phyloP scores from a whole-genome alignment of 2,797 vertebrate genomes.

The Tapera naevia region DNA sequence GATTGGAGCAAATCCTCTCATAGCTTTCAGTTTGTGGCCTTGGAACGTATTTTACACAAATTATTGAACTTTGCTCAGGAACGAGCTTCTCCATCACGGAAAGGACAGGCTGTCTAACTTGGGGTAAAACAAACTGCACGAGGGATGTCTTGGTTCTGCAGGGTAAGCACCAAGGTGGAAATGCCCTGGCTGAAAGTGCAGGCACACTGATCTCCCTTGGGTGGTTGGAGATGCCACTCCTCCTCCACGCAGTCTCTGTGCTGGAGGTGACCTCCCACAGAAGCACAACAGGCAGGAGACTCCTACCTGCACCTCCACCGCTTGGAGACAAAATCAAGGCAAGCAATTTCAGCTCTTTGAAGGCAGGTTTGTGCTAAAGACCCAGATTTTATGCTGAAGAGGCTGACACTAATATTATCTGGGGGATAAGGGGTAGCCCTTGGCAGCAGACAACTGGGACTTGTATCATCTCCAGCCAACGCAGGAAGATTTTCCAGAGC shows the following conservation, averaged over 20 bases:
- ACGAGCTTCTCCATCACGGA: neutral
- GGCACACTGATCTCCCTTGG: neutral
- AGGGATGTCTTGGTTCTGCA: neutral
- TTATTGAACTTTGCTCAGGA: neutral
- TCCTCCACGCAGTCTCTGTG: accelerated
- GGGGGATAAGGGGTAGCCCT: constrained; percentile 47
- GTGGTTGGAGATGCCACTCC: neutral
- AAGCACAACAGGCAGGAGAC: neutral
- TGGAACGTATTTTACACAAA: neutral
- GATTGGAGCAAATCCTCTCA: neutral
- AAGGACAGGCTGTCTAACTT: neutral
- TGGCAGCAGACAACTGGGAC: constrained; percentile 31
- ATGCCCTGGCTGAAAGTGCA: neutral
- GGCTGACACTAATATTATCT: neutral
- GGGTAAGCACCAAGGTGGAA: neutral
- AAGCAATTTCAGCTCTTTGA: constrained; percentile 8
- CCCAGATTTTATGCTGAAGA: constrained; percentile 1
- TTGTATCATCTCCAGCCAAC: constrained; percentile 24
- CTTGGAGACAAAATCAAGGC: constrained; percentile 17
- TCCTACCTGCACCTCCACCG: neutral
- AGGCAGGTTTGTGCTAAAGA: constrained; percentile 39
- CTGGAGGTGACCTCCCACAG: constrained; percentile 33
- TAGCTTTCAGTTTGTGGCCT: neutral
- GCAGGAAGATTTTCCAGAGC: constrained; percentile 3
- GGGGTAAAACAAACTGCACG: neutral